A percentile compares a stretch with the other conserved stretches of the same genome.
Conservation (phyloP, 2,113 vertebrate species). For the Pachypanchax playfairii region DNA sequence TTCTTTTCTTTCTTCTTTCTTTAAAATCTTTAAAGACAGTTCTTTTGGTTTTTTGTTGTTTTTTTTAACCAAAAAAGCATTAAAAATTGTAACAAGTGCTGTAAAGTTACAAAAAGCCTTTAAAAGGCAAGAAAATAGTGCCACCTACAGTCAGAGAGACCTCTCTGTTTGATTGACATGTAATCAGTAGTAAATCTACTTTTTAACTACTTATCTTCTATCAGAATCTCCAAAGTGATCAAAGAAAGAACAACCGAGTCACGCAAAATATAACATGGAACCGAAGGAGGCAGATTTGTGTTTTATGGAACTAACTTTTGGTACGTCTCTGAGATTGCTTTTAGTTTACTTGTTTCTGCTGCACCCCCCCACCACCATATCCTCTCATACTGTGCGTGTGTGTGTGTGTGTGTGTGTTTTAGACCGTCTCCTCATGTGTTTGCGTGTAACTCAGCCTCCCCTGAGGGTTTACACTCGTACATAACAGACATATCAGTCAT, state of each 20-base stretch:
- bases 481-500: slow-evolving; percentile 36
- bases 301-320: slow-evolving; percentile 17
- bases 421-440: slow-evolving; percentile 14
- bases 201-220: neutral
- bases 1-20: neutral
- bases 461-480: slow-evolving; percentile 15
- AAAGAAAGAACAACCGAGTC: too few species aligned
- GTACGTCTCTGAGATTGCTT: slow-evolving; percentile 41
- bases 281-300: too few species aligned
- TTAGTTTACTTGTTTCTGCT: slow-evolving; percentile 33
- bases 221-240: neutral
- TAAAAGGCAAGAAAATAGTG: neutral
- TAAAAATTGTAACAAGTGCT: too few species aligned
- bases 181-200: neutral
- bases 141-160: slow-evolving; percentile 3
- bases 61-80: neutral
- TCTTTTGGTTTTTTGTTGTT: neutral
- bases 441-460: slow-evolving; percentile 35
- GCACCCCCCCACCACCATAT: slow-evolving; percentile 11
- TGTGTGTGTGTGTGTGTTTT: slow-evolving; percentile 2
- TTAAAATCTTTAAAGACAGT: too few species aligned
- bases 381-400: too few species aligned
- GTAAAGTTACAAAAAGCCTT: too few species aligned
- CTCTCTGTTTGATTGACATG: slow-evolving; percentile 12
- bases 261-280: too few species aligned